These are phyloP conservation scores for Cryptotermes secundus DNA, from an alignment of 1,140 invertebrate species.

Conservation along the genomic window DNA sequence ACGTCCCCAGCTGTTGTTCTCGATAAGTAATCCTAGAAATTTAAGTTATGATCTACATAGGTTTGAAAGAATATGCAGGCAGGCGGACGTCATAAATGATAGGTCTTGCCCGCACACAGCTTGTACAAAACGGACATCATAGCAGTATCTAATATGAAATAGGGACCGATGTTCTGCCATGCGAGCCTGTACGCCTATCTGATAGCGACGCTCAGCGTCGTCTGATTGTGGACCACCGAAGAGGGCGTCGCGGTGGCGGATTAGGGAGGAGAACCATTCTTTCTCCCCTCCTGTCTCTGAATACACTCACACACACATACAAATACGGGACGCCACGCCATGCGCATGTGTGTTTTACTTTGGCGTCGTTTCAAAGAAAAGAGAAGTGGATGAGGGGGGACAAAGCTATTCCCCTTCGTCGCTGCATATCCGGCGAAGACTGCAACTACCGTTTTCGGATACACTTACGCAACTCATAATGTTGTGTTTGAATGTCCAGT, in stretches of 20 bases:
- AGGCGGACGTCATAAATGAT: no score
- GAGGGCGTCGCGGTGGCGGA: constrained; percentile 14
- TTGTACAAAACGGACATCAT: no score
- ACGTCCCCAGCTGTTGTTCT: no score
- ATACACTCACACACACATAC: not conserved
- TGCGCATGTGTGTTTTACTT: not conserved
- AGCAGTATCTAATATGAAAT: not conserved
- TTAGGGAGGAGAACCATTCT: not conserved
- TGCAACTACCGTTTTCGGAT: not conserved
- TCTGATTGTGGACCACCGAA: not conserved
- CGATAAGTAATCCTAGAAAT: no score
- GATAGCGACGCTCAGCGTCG: constrained; percentile 12
- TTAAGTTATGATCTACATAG: no score
- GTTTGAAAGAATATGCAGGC: no score
- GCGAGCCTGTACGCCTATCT: not conserved
- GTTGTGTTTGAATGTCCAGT: no score
- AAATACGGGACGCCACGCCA: not conserved
- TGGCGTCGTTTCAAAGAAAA: not conserved
- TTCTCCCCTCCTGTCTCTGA: not conserved
- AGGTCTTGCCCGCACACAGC: no score
- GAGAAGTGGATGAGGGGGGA: not conserved
- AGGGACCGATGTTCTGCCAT: not conserved
- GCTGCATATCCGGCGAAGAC: not conserved
- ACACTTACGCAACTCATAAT: not conserved
- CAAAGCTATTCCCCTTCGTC: not conserved